A percentile compares a stretch with the other conserved stretches of the same genome.
These are phyloP conservation scores for Galagoides demidoff DNA, from an alignment of 2,797 vertebrate species.

Conservation along the genomic window DNA sequence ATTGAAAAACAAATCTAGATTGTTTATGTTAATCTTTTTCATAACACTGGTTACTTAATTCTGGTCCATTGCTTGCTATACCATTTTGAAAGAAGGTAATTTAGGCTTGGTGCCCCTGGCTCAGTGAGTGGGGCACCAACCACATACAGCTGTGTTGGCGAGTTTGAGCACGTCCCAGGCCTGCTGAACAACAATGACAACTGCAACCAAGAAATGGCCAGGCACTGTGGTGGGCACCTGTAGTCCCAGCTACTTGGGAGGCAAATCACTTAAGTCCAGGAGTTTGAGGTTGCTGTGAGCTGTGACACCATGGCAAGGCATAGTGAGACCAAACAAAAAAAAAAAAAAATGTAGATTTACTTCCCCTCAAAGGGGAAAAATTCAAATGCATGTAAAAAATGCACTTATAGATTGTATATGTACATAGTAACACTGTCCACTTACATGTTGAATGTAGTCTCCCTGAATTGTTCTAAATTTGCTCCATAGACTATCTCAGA, in stretches of 20 bases:
- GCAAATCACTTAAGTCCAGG: no score
- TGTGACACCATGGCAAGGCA: no score
- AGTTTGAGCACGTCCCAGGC: no score
- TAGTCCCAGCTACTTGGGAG: no score
- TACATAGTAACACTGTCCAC: neutral
- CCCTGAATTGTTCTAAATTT: slow-evolving; percentile 9
- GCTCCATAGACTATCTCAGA: neutral
- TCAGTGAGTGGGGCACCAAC: no score
- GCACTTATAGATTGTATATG: neutral
- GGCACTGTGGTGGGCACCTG: no score
- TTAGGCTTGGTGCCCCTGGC: neutral
- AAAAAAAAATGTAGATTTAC: slow-evolving; percentile 15
- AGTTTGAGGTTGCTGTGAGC: no score
- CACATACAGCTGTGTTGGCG: no score
- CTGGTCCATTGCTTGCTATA: slow-evolving; percentile 20
- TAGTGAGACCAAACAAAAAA: no score
- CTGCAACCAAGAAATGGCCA: no score
- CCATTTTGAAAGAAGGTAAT: slow-evolving; percentile 17
- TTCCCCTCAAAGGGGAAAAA: neutral
- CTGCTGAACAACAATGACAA: no score
- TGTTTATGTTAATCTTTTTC: slow-evolving; percentile 30
- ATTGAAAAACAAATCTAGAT: slow-evolving; percentile 54
- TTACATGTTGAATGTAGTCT: neutral
- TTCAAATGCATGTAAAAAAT: slow-evolving; percentile 5
- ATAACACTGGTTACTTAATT: slow-evolving; percentile 10